Percentiles rank a stretch among this genome's conserved stretches.
These are phyloP conservation scores for Cariama cristata DNA, from an alignment of 2,113 vertebrate species.

Conservation along the genomic window DNA sequence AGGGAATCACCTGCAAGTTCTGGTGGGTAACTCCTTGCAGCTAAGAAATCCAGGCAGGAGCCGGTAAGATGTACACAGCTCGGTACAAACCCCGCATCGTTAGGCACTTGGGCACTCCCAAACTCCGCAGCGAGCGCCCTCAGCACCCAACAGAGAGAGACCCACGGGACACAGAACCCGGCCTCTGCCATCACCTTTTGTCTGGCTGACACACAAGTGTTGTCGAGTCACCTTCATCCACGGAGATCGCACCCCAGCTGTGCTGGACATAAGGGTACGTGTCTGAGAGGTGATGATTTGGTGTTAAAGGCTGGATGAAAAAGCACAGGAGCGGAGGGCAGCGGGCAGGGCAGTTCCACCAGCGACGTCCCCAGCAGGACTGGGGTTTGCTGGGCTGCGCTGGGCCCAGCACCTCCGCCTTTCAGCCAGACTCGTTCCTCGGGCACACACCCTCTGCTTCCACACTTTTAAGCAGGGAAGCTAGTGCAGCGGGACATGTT, in stretches of 20 bases:
- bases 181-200: neutral
- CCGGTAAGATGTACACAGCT: accelerated
- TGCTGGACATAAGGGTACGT: accelerated
- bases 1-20: neutral
- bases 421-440: accelerated
- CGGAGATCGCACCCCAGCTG: neutral
- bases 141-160: accelerated
- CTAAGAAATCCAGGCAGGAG: neutral
- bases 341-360: neutral
- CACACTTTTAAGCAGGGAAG: accelerated
- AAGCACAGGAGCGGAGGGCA: neutral
- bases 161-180: accelerated
- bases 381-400: neutral
- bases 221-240: neutral
- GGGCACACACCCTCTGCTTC: neutral
- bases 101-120: accelerated
- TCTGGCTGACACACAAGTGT: accelerated
- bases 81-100: accelerated
- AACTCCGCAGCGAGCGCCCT: too few relatives aligned
- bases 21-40: neutral
- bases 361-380: neutral
- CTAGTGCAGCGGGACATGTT: accelerated
- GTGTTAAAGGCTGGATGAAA: accelerated
- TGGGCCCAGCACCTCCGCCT: neutral
- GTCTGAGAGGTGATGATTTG: neutral